Conservation (phyloP, 1,140 invertebrate genomes). For the Bilobella aurantiaca region DNA sequence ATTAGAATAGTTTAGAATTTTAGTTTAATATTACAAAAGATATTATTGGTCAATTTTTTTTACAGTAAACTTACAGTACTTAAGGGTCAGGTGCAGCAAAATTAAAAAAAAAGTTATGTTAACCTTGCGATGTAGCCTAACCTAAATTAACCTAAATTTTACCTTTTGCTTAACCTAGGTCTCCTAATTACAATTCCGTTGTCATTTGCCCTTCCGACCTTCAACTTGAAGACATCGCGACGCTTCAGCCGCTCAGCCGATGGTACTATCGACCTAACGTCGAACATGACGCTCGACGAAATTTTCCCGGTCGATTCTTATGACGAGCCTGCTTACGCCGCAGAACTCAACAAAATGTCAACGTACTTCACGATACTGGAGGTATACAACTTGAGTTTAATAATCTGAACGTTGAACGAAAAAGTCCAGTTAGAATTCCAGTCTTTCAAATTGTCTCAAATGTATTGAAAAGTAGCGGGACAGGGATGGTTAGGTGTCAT, state of each 20-base stretch:
- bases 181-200: slow-evolving; percentile 34
- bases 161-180: slow-evolving; percentile 22
- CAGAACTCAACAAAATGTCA: slow-evolving; percentile 32
- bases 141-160: too few species aligned
- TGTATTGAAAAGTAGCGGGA: not conserved
- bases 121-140: too few species aligned
- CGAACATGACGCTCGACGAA: slow-evolving; percentile 31
- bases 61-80: too few species aligned
- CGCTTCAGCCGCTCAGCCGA: slow-evolving; percentile 19
- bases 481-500: not conserved
- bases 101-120: too few species aligned
- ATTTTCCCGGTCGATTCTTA: slow-evolving; percentile 30
- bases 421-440: slow-evolving; percentile 2
- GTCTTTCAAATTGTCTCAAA: not conserved
- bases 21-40: too few species aligned
- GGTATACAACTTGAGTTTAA: slow-evolving; percentile 16
- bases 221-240: slow-evolving; percentile 29
- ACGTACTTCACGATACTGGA: slow-evolving; percentile 33
- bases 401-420: not conserved
- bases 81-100: too few species aligned
- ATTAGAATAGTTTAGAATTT: too few species aligned
- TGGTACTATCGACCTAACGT: slow-evolving; percentile 12
- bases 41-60: too few species aligned
- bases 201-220: slow-evolving; percentile 33
- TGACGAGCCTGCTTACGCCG: slow-evolving; percentile 32